Evolutionary conservation across 2,113 vertebrate species (phyloP).

Genomic region (Carassius auratus): DNA sequence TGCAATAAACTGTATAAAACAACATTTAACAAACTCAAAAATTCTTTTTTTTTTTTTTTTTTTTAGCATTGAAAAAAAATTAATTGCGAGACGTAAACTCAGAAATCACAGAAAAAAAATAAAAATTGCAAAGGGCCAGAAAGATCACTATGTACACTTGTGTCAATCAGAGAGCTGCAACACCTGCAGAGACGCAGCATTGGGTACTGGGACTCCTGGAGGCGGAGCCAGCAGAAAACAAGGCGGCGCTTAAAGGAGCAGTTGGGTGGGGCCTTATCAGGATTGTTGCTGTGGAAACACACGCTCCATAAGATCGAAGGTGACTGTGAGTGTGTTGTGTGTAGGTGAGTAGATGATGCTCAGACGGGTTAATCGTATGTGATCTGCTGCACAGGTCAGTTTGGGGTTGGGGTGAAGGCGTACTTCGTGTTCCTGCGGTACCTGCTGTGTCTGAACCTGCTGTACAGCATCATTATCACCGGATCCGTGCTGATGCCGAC

Average conservation of each 20-base stretch:
- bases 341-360: background rate
- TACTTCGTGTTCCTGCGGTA: conserved; percentile 88
- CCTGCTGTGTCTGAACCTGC: conserved; percentile 81
- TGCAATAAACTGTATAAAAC: no score
- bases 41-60: no score
- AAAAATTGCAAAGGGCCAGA: no score
- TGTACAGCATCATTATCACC: conserved; percentile 68
- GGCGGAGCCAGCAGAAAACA: conserved; percentile 57
- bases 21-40: no score
- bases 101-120: no score
- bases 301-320: conserved; percentile 76
- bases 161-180: conserved; percentile 68
- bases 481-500: conserved; percentile 74
- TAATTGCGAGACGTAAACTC: no score
- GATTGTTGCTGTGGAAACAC: conserved; percentile 74
- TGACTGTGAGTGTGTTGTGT: background rate
- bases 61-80: no score
- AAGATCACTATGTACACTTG: no score
- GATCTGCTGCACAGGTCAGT: conserved; percentile 73
- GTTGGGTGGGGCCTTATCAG: conserved; percentile 38
- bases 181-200: conserved; percentile 60
- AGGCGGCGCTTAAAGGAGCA: conserved; percentile 65
- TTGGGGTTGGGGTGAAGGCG: conserved; percentile 83
- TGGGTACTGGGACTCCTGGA: conserved; percentile 75
- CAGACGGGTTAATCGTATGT: background rate